phyloP scores from a whole-genome alignment of 2,797 vertebrate genomes.

The Taeniopygia guttata region DNA sequence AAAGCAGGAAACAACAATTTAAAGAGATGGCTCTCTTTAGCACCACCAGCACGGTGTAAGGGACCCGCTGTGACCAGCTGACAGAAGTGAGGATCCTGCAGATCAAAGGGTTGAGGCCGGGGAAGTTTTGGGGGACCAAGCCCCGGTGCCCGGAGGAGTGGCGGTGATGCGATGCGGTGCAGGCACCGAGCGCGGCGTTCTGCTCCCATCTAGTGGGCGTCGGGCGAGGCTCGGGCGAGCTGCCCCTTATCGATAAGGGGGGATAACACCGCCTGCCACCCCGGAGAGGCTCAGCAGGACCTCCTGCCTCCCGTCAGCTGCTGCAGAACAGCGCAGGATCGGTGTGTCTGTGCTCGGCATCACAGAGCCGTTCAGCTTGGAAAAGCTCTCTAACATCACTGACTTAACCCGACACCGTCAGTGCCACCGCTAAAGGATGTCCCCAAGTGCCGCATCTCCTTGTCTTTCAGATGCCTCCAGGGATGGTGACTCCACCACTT shows the following conservation, averaged over 20 bases:
- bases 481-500: not conserved
- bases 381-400: not conserved
- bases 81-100: not conserved
- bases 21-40: not conserved
- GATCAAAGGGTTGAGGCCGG: not conserved
- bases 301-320: not conserved
- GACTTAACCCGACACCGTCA: not conserved
- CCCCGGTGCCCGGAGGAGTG: accelerated
- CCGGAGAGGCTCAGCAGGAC: not conserved
- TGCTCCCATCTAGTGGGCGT: conserved; percentile 22
- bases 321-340: not conserved
- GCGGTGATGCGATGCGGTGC: no score
- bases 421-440: not conserved
- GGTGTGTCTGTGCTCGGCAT: not conserved
- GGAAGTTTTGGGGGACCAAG: not conserved
- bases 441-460: not conserved
- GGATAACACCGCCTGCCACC: not conserved
- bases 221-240: not conserved
- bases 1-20: not conserved
- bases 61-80: not conserved
- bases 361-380: not conserved
- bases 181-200: not conserved
- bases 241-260: not conserved
- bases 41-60: accelerated
- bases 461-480: not conserved